These are phyloP conservation scores for Siphlonurus alternatus DNA, from an alignment of 2,888 invertebrate genomes.

Conservation along the genomic window DNA sequence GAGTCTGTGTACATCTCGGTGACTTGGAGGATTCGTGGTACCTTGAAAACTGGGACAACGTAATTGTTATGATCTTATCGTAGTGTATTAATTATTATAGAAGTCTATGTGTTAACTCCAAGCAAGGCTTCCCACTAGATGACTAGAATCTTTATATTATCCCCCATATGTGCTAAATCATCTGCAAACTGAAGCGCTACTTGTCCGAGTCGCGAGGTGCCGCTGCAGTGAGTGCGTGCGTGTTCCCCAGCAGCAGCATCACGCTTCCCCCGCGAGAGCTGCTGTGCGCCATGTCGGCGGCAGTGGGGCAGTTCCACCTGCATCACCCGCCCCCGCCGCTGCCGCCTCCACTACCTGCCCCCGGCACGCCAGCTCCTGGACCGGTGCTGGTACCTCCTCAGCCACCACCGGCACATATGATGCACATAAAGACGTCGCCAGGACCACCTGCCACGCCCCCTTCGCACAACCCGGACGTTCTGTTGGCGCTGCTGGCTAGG, in stretches of 20 bases:
- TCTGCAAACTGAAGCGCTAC: no score
- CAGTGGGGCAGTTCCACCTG: constrained; percentile 17
- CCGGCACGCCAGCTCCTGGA: constrained; percentile 10
- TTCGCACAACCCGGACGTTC: constrained; percentile 61
- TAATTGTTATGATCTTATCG: no score
- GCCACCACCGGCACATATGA: constrained; percentile 16
- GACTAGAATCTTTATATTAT: no score
- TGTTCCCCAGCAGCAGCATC: constrained; percentile 8
- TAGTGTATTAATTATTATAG: no score
- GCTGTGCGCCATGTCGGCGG: constrained; percentile 29
- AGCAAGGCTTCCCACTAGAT: no score
- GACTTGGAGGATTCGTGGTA: no score
- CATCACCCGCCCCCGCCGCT: constrained; percentile 18
- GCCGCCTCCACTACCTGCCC: constrained; percentile 19
- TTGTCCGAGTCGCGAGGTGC: no score
- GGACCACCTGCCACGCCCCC: constrained; percentile 33
- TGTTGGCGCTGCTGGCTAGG: constrained; percentile 65
- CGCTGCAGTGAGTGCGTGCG: background rate
- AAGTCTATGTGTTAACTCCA: no score
- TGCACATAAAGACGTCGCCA: constrained; percentile 9
- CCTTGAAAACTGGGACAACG: no score
- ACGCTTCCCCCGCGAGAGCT: constrained; percentile 26
- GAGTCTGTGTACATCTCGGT: no score
- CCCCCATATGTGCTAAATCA: no score
- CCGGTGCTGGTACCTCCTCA: constrained; percentile 18